Conservation (phyloP, 2,113 vertebrate genomes). For the Larimichthys polyactis region DNA sequence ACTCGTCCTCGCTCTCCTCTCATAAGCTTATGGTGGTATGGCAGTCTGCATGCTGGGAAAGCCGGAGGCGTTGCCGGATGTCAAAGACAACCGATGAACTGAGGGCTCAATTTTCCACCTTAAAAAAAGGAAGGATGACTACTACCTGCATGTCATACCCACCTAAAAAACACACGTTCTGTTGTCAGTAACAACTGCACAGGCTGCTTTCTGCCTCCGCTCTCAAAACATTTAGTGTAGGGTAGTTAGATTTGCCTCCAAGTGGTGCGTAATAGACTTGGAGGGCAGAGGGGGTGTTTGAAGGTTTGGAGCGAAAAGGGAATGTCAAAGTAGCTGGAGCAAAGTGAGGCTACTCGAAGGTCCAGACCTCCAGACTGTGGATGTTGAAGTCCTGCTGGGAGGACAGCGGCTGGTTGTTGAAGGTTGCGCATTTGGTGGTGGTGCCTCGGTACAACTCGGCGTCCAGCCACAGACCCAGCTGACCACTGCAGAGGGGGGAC, state of each 20-base stretch:
- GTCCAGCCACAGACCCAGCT: conserved; percentile 96
- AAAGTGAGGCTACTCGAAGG: conserved; percentile 89
- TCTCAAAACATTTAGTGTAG: conserved; percentile 39
- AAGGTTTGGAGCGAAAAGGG: conserved; percentile 22
- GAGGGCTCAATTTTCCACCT: conserved; percentile 38
- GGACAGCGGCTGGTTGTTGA: conserved; percentile 95
- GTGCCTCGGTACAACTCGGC: conserved; percentile 94
- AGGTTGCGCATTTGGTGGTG: conserved; percentile 94
- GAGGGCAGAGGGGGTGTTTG: conserved; percentile 14
- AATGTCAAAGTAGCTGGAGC: conserved; percentile 64
- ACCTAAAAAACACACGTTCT: background rate
- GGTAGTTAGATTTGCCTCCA: conserved; percentile 34
- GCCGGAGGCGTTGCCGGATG: conserved; percentile 47
- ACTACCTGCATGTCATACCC: conserved; percentile 21
- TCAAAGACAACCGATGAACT: conserved; percentile 69
- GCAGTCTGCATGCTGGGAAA: conserved; percentile 78
- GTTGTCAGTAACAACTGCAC: conserved; percentile 2
- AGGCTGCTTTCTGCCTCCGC: conserved; percentile 2
- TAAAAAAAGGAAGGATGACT: background rate
- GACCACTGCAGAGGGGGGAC: conserved; percentile 83
- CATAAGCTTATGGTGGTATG: conserved; percentile 46
- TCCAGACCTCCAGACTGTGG: conserved; percentile 97
- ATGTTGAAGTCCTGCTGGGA: conserved; percentile 96
- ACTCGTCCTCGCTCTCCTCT: background rate
- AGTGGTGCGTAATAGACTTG: conserved; percentile 46